Evolutionary conservation across 2,888 invertebrate species (phyloP).

Genomic region (Acrobeloides nanus): DNA sequence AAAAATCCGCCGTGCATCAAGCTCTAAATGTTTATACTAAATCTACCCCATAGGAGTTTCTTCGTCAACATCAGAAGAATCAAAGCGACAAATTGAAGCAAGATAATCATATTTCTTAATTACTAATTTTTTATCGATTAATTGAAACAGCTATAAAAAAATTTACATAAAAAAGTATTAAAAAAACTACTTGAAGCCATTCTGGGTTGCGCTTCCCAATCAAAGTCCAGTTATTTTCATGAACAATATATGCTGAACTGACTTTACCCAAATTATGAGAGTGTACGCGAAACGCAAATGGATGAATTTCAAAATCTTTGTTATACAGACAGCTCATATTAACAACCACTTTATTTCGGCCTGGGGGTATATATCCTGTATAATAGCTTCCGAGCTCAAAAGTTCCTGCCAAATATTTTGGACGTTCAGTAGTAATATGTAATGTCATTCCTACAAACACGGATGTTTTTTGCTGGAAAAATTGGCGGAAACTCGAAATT

Average conservation of each 20-base stretch:
- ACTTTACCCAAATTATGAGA: conserved; percentile 58
- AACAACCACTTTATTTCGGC: conserved; percentile 55
- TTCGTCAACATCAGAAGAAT: conserved; percentile 56
- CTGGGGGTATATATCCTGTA: too few relatives aligned
- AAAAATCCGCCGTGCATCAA: too few relatives aligned
- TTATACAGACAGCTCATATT: conserved; percentile 59
- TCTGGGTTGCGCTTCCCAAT: conserved; percentile 62
- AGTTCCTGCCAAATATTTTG: too few relatives aligned
- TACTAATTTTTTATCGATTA: conserved; percentile 54
- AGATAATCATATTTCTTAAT: conserved; percentile 58
- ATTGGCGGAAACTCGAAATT: too few relatives aligned
- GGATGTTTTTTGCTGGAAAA: too few relatives aligned
- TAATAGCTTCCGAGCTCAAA: too few relatives aligned
- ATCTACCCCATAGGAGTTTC: conserved; percentile 58
- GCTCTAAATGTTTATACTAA: too few relatives aligned
- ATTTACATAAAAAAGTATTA: too few relatives aligned
- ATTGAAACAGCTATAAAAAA: conserved; percentile 59
- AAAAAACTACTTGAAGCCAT: conserved; percentile 63
- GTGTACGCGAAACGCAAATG: conserved; percentile 62
- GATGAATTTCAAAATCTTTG: conserved; percentile 55
- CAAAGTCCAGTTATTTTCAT: conserved; percentile 49
- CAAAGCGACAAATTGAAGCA: conserved; percentile 61
- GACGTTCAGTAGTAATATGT: too few relatives aligned
- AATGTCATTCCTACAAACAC: too few relatives aligned
- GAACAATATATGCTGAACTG: conserved; percentile 56